These are phyloP conservation scores for Morelia viridis DNA, from an alignment of 2,797 vertebrate species.

Conservation along the genomic window DNA sequence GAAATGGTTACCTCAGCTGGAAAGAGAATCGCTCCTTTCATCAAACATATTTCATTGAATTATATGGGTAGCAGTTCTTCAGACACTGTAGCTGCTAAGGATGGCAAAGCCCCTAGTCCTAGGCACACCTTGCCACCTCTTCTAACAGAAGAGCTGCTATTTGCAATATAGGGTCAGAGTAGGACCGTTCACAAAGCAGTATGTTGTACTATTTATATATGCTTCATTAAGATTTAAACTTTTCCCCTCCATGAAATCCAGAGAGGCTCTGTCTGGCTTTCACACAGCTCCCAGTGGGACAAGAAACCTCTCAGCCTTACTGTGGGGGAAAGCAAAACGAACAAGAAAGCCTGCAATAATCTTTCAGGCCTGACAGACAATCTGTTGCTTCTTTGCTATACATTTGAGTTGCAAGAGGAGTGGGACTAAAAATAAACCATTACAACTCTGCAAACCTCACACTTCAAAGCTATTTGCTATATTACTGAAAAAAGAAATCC, in stretches of 20 bases:
- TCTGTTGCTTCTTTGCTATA: slow-evolving; percentile 40
- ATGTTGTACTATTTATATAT: slow-evolving; percentile 59
- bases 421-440: slow-evolving; percentile 34
- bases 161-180: slow-evolving; percentile 47
- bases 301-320: slow-evolving; percentile 49
- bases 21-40: slow-evolving; percentile 30
- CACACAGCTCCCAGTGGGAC: slow-evolving; percentile 45
- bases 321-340: slow-evolving; percentile 20
- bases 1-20: slow-evolving; percentile 36
- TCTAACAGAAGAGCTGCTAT: slow-evolving; percentile 28
- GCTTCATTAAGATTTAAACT: slow-evolving; percentile 60
- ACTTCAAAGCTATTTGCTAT: slow-evolving; percentile 10
- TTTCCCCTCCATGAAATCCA: slow-evolving; percentile 52
- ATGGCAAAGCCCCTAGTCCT: slow-evolving; percentile 2
- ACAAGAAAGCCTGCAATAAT: slow-evolving; percentile 32
- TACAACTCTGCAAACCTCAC: slow-evolving; percentile 22
- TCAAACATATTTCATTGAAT: slow-evolving; percentile 19
- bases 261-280: slow-evolving; percentile 61
- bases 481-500: slow-evolving; percentile 5
- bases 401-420: slow-evolving; percentile 28
- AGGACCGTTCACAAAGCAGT: slow-evolving; percentile 46
- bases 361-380: slow-evolving; percentile 41
- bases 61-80: background rate
- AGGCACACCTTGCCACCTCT: slow-evolving; percentile 9
- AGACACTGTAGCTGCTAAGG: background rate